These are phyloP conservation scores for Sander vitreus DNA, from an alignment of 2,113 vertebrate species.

Conservation along the genomic window DNA sequence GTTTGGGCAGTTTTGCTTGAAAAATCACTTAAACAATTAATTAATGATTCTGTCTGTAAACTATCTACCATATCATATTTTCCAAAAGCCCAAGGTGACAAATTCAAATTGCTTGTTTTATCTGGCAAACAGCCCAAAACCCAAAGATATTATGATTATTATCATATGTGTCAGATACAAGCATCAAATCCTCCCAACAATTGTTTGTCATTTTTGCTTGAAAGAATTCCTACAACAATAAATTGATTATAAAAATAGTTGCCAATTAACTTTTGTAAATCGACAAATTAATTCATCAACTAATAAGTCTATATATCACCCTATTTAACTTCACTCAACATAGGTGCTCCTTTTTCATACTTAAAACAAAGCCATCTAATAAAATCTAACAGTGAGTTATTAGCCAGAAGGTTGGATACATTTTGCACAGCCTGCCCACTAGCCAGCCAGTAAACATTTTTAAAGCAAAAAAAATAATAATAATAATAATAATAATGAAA, in stretches of 20 bases:
- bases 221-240: not conserved
- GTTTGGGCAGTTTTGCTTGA: not conserved
- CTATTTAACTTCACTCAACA: not conserved
- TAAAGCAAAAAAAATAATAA: not conserved
- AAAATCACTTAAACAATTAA: not conserved
- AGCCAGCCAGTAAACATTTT: conserved; percentile 7
- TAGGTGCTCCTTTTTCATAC: not conserved
- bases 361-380: not conserved
- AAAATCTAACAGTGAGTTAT: conserved; percentile 15
- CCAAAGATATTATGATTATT: not conserved
- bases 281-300: not conserved
- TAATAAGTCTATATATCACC: not conserved
- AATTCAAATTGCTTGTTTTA: not conserved
- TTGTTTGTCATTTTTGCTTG: not conserved
- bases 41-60: not conserved
- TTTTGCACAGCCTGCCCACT: conserved; percentile 29
- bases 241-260: not conserved
- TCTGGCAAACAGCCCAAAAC: not conserved
- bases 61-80: not conserved
- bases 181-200: not conserved
- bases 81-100: not conserved
- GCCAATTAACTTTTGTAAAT: too few relatives aligned
- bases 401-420: conserved; percentile 14
- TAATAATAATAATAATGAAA: not conserved
- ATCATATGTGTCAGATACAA: not conserved